Evolutionary conservation across 92 coral and sea anemone species (phyloP).

Genomic region (Epizoanthus rinbou): DNA sequence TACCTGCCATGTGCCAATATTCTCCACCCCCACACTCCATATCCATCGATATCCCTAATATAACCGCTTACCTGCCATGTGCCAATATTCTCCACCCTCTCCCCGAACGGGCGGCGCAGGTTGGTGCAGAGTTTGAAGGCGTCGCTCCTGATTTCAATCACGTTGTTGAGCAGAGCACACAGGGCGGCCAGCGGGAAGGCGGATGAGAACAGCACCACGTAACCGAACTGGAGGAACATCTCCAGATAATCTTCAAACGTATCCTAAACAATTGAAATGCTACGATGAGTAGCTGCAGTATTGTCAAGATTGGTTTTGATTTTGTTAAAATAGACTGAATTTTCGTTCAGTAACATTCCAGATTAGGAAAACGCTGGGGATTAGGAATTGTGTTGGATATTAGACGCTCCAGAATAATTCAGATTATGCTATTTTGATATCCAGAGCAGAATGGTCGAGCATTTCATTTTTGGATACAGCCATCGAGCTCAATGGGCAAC

Average conservation of each 20-base stretch:
- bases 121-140: constrained; percentile 99
- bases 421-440: too few relatives aligned
- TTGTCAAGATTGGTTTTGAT: background rate
- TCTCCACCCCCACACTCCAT: too few relatives aligned
- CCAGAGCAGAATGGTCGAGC: too few relatives aligned
- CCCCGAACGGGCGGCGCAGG: constrained; percentile 95
- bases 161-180: constrained; percentile 95
- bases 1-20: constrained; percentile 99
- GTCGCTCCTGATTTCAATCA: constrained; percentile 96
- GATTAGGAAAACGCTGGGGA: too few relatives aligned
- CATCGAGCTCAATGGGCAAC: too few relatives aligned
- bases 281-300: background rate
- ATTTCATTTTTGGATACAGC: too few relatives aligned
- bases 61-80: constrained; percentile 90
- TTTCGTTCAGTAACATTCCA: too few relatives aligned
- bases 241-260: constrained; percentile 98
- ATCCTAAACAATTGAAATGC: constrained; percentile 62
- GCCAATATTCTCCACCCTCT: constrained; percentile 96
- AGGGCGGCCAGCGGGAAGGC: constrained; percentile 99
- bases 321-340: background rate
- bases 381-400: too few relatives aligned
- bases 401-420: too few relatives aligned
- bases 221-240: constrained; percentile 99
- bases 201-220: constrained; percentile 95
- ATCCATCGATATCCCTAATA: background rate